These are phyloP conservation scores for Oenanthe melanoleuca DNA, from an alignment of 2,113 vertebrate genomes.

Conservation along the genomic window DNA sequence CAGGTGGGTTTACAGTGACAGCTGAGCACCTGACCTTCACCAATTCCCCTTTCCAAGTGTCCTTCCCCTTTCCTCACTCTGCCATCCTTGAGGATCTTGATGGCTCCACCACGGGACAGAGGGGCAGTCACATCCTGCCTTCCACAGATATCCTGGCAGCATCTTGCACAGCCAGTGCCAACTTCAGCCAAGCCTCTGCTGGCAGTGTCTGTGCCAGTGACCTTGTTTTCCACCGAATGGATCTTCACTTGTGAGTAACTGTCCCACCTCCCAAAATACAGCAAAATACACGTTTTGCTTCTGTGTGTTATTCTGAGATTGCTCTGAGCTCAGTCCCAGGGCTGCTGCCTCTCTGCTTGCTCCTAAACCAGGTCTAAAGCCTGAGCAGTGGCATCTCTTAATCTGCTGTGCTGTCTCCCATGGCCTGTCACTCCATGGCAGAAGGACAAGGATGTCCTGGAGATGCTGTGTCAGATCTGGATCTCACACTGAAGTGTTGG, in stretches of 20 bases:
- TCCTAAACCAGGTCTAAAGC: not conserved
- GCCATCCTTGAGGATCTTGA: slow-evolving; percentile 76
- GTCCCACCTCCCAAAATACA: not conserved
- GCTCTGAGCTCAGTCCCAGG: not conserved
- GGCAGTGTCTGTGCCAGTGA: slow-evolving; percentile 63
- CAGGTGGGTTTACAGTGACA: slow-evolving; percentile 78
- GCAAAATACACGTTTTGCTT: not conserved
- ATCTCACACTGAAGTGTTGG: not conserved
- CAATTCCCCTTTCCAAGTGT: slow-evolving; percentile 67
- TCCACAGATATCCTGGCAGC: slow-evolving; percentile 48
- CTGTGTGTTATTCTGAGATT: not conserved
- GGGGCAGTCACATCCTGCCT: slow-evolving; percentile 61
- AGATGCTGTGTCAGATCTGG: not conserved
- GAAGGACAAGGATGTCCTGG: not conserved
- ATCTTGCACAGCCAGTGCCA: slow-evolving; percentile 52
- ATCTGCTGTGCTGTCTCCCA: accelerated
- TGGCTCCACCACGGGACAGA: slow-evolving; percentile 66
- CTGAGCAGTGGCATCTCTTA: not conserved
- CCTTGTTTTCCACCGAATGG: slow-evolving; percentile 73
- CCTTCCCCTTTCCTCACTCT: slow-evolving; percentile 76
- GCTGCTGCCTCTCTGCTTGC: not conserved
- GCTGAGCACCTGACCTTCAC: slow-evolving; percentile 53
- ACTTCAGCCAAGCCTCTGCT: slow-evolving; percentile 50
- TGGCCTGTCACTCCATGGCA: not conserved
- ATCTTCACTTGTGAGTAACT: slow-evolving; percentile 76